These are phyloP conservation scores for Harpalus rufipes DNA, from an alignment of 2,888 invertebrate genomes.

Conservation along the genomic window DNA sequence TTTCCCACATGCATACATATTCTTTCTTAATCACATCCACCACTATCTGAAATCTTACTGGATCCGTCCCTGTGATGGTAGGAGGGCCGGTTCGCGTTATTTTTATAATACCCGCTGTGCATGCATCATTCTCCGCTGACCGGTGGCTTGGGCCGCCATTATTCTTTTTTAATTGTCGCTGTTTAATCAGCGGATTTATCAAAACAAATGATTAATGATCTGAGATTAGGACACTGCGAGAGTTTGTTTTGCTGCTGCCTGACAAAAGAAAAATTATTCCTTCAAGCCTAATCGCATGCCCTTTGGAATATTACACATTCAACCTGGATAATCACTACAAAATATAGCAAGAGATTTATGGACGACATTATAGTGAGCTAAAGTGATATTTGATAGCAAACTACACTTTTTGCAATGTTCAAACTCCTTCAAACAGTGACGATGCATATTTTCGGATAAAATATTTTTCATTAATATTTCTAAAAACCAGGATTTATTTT, in stretches of 20 bases:
- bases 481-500: too few species aligned
- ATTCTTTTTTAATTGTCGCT: conserved; percentile 67
- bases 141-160: conserved; percentile 49
- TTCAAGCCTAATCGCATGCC: conserved; percentile 32
- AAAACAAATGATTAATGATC: conserved; percentile 67
- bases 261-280: conserved; percentile 59
- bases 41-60: background rate
- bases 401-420: background rate
- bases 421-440: too few species aligned
- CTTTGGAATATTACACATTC: conserved; percentile 28
- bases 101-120: conserved; percentile 51
- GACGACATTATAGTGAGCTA: background rate
- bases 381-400: background rate
- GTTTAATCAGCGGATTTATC: conserved; percentile 66
- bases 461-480: too few species aligned
- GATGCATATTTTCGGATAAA: too few species aligned
- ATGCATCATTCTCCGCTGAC: conserved; percentile 47
- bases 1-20: too few species aligned
- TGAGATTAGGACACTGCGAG: conserved; percentile 60
- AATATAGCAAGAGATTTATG: background rate
- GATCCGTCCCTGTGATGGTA: conserved; percentile 31
- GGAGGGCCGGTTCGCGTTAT: conserved; percentile 43
- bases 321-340: background rate
- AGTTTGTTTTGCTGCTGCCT: conserved; percentile 53
- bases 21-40: background rate